Evolutionary conservation across 2,888 invertebrate species (phyloP).

Genomic region (Nesidiocoris tenuis): DNA sequence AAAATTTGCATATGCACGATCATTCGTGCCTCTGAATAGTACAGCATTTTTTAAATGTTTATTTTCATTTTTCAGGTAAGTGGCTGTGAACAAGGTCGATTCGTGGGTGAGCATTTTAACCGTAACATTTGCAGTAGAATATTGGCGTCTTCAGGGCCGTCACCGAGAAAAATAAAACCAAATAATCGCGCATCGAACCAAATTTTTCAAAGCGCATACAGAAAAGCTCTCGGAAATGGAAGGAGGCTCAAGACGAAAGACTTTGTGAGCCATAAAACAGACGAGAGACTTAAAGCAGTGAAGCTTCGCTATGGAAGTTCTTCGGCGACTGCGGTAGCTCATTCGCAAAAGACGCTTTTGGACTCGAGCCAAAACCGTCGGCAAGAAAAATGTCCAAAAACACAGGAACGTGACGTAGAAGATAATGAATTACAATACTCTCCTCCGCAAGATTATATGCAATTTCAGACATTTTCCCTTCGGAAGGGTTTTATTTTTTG

Average conservation of each 20-base stretch:
- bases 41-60: too few species aligned
- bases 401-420: background rate
- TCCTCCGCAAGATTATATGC: background rate
- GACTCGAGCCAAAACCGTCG: background rate
- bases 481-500: background rate
- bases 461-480: background rate
- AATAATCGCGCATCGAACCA: too few species aligned
- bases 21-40: too few species aligned
- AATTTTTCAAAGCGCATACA: too few species aligned
- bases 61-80: too few species aligned
- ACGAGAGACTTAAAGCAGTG: background rate
- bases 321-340: background rate
- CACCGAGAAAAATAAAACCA: too few species aligned
- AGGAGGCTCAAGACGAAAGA: background rate
- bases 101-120: too few species aligned
- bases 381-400: background rate
- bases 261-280: background rate
- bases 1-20: too few species aligned
- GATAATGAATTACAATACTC: background rate
- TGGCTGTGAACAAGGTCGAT: too few species aligned
- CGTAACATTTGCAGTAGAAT: too few species aligned
- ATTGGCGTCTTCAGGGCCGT: too few species aligned
- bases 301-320: background rate
- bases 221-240: background rate
- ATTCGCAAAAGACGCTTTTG: background rate